Evolutionary conservation across 2,797 vertebrate species (phyloP).

Genomic region (Aselliscus stoliczkanus): DNA sequence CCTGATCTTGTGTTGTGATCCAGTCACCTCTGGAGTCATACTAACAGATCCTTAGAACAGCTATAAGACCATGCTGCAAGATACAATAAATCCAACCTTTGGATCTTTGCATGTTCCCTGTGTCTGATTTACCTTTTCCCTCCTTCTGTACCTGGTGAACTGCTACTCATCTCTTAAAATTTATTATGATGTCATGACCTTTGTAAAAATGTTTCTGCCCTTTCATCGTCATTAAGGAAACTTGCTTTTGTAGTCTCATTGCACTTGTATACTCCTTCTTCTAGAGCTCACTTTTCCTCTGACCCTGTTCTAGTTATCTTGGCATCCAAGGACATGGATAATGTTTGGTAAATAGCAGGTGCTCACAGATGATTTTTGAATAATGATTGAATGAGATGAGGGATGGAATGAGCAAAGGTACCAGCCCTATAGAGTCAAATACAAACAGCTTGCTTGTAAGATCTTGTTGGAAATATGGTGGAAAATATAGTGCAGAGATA

Average conservation of each 20-base stretch:
- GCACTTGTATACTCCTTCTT: not conserved
- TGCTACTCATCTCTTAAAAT: not conserved
- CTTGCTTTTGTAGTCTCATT: not conserved
- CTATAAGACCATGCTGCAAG: not conserved
- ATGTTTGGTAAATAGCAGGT: not conserved
- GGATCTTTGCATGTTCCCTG: not conserved
- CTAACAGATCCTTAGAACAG: not conserved
- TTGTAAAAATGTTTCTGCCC: not conserved
- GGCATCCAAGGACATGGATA: not conserved
- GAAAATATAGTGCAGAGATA: not conserved
- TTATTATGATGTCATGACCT: not conserved
- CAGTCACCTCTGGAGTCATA: not conserved
- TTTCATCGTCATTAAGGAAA: not conserved
- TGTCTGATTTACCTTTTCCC: not conserved
- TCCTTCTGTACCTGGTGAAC: not conserved
- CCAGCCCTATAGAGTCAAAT: not conserved
- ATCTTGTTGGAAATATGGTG: not conserved
- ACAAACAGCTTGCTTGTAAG: not conserved
- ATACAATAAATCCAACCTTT: not conserved
- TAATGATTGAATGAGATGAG: not conserved
- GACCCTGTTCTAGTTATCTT: not conserved
- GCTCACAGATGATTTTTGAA: not conserved
- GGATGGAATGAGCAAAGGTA: not conserved
- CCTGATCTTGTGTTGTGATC: not conserved
- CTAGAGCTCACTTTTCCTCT: not conserved